Conservation (phyloP, 2,888 invertebrate genomes). For the Habroteleia sp. region DNA sequence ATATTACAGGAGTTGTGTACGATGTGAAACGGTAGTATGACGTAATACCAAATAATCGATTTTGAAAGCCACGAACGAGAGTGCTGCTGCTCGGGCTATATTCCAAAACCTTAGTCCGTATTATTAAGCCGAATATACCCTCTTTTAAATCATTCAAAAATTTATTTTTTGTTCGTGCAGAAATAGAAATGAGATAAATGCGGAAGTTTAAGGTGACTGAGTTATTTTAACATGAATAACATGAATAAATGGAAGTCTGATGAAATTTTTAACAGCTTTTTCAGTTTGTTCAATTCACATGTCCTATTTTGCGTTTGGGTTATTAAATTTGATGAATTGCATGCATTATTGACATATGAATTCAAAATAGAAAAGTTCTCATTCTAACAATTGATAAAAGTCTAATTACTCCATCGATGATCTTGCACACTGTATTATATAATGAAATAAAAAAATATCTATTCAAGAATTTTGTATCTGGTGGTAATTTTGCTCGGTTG, state of each 20-base stretch:
- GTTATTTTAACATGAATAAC: slow-evolving; percentile 52
- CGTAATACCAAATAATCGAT: slow-evolving; percentile 49
- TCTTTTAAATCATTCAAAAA: slow-evolving; percentile 42
- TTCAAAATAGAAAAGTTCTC: no score
- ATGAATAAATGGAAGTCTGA: slow-evolving; percentile 30
- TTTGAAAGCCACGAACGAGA: slow-evolving; percentile 37
- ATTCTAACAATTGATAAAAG: no score
- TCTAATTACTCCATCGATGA: no score
- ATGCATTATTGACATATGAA: no score
- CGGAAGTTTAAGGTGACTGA: slow-evolving; percentile 38
- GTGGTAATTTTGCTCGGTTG: no score
- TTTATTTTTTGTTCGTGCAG: slow-evolving; percentile 39
- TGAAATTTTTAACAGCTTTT: slow-evolving; percentile 12
- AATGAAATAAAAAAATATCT: no score
- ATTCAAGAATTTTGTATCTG: no score
- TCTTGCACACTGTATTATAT: no score
- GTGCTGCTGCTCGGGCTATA: slow-evolving; percentile 22
- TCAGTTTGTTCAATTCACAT: slow-evolving; percentile 1
- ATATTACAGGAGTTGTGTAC: slow-evolving; percentile 11
- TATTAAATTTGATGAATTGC: no score
- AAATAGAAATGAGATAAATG: slow-evolving; percentile 39
- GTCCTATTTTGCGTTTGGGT: slow-evolving; percentile 8
- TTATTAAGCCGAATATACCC: slow-evolving; percentile 17
- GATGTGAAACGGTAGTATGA: slow-evolving; percentile 33
- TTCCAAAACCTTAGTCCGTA: slow-evolving; percentile 32